Evolutionary conservation across 2,113 vertebrate species (phyloP).

Genomic region (Chaetura pelagica): DNA sequence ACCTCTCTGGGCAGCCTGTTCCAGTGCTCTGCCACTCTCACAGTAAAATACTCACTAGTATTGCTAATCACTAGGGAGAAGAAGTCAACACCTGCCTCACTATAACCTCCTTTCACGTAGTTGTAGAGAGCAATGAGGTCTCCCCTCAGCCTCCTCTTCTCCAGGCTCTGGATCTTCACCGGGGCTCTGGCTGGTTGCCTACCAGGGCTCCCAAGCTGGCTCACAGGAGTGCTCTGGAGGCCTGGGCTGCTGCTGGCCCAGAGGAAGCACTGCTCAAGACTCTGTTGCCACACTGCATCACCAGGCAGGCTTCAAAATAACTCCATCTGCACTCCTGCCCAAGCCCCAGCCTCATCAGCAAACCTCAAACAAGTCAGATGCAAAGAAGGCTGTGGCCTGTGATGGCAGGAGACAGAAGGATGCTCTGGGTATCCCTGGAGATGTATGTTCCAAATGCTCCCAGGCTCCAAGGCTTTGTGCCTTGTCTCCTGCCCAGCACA

Average conservation of each 20-base stretch:
- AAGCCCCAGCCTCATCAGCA: neutral
- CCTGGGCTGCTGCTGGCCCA: neutral
- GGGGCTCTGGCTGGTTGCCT: neutral
- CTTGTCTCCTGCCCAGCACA: too few relatives aligned
- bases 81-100: too few relatives aligned
- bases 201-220: neutral
- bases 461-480: neutral
- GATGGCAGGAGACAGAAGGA: neutral
- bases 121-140: too few relatives aligned
- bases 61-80: too few relatives aligned
- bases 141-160: too few relatives aligned
- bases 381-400: neutral
- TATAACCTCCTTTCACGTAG: too few relatives aligned
- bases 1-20: too few relatives aligned
- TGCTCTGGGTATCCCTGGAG: neutral
- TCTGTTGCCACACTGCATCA: fast-evolving
- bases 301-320: neutral
- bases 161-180: too few relatives aligned
- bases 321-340: neutral
- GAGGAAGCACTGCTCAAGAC: neutral
- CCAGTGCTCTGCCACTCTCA: too few relatives aligned
- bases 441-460: neutral
- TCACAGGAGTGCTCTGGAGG: fast-evolving
- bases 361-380: neutral
- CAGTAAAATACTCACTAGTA: too few relatives aligned